These are phyloP conservation scores for Mormyrus proboscirostris DNA, from an alignment of 2,797 vertebrate species.

Conservation along the genomic window DNA sequence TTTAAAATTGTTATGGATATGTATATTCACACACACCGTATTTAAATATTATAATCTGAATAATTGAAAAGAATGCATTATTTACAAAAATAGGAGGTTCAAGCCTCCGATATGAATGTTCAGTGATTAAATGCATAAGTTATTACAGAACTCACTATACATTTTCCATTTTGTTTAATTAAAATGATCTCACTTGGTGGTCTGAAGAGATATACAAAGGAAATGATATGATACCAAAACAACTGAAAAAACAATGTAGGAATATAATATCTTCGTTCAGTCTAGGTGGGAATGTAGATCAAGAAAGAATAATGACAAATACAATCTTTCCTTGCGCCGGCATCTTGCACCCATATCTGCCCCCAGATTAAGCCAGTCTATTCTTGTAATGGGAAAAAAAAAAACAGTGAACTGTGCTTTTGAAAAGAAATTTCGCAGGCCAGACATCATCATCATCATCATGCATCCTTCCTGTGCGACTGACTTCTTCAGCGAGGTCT, in stretches of 20 bases:
- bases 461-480: slow-evolving; percentile 49
- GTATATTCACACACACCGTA: background rate
- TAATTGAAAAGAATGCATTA: background rate
- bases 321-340: background rate
- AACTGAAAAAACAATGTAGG: background rate
- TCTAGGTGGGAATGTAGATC: background rate
- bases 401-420: background rate
- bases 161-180: slow-evolving; percentile 2
- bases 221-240: background rate
- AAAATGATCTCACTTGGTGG: background rate
- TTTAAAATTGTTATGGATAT: background rate
- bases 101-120: background rate
- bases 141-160: background rate
- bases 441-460: background rate
- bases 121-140: background rate
- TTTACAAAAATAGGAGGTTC: background rate
- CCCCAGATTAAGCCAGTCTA: background rate
- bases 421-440: background rate
- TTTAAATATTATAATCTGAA: background rate
- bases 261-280: background rate
- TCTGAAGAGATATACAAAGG: background rate
- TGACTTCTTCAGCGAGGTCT: slow-evolving; percentile 32
- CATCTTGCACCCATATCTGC: background rate
- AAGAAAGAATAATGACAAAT: background rate
- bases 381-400: background rate